Percentiles rank a stretch among this genome's conserved stretches.
These are phyloP conservation scores for Lates japonicus DNA, from an alignment of 2,797 vertebrate genomes.

Conservation along the genomic window DNA sequence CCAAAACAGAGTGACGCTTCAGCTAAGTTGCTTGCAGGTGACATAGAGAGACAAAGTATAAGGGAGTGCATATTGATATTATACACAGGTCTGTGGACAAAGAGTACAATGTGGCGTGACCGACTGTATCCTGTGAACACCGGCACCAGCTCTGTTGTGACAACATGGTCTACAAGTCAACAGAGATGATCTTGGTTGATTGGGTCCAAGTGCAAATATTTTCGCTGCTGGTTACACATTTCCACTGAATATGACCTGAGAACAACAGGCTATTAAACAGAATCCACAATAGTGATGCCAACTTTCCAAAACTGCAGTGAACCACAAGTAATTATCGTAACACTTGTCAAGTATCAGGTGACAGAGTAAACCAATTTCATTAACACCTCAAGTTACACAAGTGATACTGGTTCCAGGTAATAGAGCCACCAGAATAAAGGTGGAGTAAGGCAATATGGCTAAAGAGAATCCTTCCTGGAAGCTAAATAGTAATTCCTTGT, in stretches of 20 bases:
- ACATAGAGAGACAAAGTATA: background rate
- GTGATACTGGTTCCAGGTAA: background rate
- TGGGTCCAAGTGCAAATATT: conserved; percentile 81
- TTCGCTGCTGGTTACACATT: conserved; percentile 68
- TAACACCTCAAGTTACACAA: conserved; percentile 24
- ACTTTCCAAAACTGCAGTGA: conserved; percentile 52
- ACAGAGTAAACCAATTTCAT: conserved; percentile 47
- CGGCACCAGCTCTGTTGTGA: conserved; percentile 79
- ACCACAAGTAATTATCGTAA: conserved; percentile 61
- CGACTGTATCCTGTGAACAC: conserved; percentile 75
- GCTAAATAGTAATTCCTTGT: conserved; percentile 42
- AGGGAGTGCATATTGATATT: conserved; percentile 75
- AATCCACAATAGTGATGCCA: background rate
- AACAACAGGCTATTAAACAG: background rate
- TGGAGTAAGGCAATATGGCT: too few species aligned
- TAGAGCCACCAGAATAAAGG: too few species aligned
- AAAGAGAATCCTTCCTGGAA: background rate
- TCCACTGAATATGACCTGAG: conserved; percentile 57
- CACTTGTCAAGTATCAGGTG: conserved; percentile 58
- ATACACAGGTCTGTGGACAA: conserved; percentile 74
- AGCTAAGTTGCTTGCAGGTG: conserved; percentile 1
- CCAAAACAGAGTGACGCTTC: background rate
- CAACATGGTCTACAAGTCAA: conserved; percentile 83
- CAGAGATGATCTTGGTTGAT: conserved; percentile 81
- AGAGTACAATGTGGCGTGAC: conserved; percentile 75